These are phyloP conservation scores for Charadrius vociferus DNA, from an alignment of 2,113 vertebrate species.

Conservation along the genomic window DNA sequence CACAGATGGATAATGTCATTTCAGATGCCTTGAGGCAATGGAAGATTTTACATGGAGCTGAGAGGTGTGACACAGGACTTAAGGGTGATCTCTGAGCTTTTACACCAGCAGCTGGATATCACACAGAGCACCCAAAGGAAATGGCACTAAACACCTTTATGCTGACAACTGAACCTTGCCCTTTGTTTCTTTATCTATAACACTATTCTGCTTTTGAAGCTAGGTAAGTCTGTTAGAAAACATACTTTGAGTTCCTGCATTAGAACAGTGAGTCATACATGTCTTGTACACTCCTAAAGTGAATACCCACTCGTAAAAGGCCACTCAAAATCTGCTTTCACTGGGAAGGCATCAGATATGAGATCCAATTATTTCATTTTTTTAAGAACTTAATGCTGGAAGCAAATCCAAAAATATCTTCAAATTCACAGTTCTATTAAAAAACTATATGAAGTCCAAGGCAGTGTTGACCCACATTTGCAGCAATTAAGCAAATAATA, in stretches of 20 bases:
- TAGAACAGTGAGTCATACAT: background rate
- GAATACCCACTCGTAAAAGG: background rate
- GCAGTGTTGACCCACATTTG: slow-evolving; percentile 50
- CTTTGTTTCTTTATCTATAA: background rate
- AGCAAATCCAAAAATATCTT: slow-evolving; percentile 51
- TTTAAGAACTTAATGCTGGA: background rate
- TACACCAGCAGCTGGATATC: background rate
- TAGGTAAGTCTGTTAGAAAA: background rate
- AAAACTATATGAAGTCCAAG: slow-evolving; percentile 16
- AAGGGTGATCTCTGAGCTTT: background rate
- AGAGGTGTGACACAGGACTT: background rate
- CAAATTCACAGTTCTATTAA: slow-evolving; percentile 53
- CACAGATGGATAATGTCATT: slow-evolving; percentile 6
- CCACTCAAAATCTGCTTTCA: background rate
- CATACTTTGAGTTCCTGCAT: background rate
- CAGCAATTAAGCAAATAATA: slow-evolving; percentile 56
- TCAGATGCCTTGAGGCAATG: background rate
- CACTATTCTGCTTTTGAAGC: background rate
- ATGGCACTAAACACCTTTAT: background rate
- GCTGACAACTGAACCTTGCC: background rate
- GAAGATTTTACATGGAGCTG: background rate
- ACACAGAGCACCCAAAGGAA: background rate
- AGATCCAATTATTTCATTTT: background rate
- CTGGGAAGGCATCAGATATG: background rate
- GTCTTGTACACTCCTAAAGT: background rate